phyloP scores from a whole-genome alignment of 2,113 vertebrate species.

The Helogale parvula region DNA sequence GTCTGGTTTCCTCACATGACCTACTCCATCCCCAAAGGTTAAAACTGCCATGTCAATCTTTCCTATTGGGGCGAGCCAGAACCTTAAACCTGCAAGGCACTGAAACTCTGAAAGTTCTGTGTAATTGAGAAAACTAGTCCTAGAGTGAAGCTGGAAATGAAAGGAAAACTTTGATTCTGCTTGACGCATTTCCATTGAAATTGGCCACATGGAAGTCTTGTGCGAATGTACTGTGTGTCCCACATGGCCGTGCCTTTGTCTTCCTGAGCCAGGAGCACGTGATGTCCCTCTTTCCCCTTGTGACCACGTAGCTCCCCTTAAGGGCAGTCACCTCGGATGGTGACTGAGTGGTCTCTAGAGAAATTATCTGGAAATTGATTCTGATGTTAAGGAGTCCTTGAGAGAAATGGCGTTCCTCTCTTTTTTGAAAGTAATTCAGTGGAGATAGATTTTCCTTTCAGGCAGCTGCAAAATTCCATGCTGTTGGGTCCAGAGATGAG shows the following conservation, averaged over 20 bases:
- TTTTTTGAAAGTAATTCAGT: conserved; percentile 13
- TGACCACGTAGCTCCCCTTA: fast-evolving
- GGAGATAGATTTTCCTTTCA: not conserved
- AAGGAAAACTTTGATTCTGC: not conserved
- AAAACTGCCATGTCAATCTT: not conserved
- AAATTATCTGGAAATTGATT: conserved; percentile 38
- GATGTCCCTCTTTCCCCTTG: fast-evolving
- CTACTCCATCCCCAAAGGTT: not conserved
- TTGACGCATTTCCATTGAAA: not conserved
- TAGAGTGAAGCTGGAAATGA: not conserved
- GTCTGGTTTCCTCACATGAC: not conserved
- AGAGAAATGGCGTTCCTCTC: not conserved
- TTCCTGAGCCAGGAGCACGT: not conserved
- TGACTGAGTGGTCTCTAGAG: not conserved
- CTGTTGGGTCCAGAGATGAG: conserved; percentile 18
- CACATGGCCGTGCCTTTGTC: not conserved
- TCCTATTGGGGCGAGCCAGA: not conserved
- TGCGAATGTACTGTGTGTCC: not conserved
- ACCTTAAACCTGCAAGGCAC: not conserved
- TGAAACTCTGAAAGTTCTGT: not conserved
- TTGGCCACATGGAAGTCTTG: not conserved
- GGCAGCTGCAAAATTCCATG: not conserved
- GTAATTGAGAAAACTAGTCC: not conserved
- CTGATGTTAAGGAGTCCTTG: not conserved
- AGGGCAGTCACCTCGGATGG: not conserved